Conservation (phyloP, 1,140 invertebrate genomes). For the Ceratosolen fusciceps region DNA sequence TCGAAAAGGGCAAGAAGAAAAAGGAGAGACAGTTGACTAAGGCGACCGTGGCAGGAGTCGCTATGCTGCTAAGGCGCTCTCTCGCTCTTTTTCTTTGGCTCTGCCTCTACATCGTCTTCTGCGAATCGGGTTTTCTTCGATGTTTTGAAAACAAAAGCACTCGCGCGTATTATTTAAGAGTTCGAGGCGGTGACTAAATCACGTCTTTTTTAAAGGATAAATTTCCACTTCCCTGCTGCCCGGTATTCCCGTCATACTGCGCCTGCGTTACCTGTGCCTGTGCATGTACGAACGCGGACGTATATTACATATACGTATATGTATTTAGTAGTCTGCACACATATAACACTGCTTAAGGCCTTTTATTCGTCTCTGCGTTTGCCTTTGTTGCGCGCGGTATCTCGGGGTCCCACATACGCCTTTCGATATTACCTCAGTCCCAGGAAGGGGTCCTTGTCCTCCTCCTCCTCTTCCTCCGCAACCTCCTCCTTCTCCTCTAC, state of each 20-base stretch:
- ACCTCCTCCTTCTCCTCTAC: too few relatives aligned
- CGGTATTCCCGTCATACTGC: neutral
- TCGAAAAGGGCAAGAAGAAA: neutral
- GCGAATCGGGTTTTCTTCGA: conserved; percentile 30
- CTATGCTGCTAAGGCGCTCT: neutral
- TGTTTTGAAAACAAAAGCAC: conserved; percentile 39
- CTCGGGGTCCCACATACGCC: conserved; percentile 26
- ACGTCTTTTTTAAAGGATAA: conserved; percentile 36
- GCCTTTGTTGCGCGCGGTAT: conserved; percentile 13
- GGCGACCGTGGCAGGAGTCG: neutral
- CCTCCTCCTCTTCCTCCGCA: neutral
- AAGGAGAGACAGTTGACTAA: neutral
- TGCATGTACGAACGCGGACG: neutral
- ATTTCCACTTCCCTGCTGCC: neutral
- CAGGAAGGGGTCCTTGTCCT: conserved; percentile 15
- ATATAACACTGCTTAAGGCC: conserved; percentile 9
- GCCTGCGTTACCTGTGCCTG: neutral
- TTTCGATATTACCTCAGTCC: conserved; percentile 29
- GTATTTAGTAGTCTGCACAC: neutral
- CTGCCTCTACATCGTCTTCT: conserved; percentile 24
- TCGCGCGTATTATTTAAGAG: conserved; percentile 44
- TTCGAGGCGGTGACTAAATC: conserved; percentile 43
- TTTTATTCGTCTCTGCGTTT: conserved; percentile 31
- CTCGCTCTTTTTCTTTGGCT: too few relatives aligned
- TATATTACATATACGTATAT: neutral